Percentiles rank a stretch among this genome's conserved stretches.
These are phyloP conservation scores for Emydocephalus ijimae DNA, from an alignment of 2,113 vertebrate genomes.

Conservation along the genomic window DNA sequence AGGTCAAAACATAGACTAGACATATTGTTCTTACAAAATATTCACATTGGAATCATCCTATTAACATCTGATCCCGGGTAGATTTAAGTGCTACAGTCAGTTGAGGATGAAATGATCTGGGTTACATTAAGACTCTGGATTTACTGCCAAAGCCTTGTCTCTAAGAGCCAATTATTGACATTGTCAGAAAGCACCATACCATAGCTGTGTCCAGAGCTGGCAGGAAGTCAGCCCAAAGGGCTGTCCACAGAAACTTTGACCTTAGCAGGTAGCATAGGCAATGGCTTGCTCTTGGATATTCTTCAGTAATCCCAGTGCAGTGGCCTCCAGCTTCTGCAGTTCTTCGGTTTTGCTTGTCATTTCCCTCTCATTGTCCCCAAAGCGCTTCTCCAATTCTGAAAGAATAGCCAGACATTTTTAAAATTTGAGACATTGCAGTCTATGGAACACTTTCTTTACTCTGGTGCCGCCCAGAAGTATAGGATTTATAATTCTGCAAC, in stretches of 20 bases:
- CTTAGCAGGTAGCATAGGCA: constrained; percentile 71
- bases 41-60: not conserved
- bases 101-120: not conserved
- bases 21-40: not conserved
- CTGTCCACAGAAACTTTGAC: not conserved
- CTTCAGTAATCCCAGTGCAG: constrained; percentile 64
- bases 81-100: not conserved
- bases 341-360: constrained; percentile 70
- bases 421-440: not conserved
- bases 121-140: not conserved
- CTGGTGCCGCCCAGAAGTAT: not conserved
- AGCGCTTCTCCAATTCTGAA: constrained; percentile 74
- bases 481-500: not conserved
- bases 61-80: not conserved
- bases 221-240: not conserved
- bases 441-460: not conserved
- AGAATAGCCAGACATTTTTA: not conserved
- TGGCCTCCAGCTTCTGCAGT: constrained; percentile 69
- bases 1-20: not conserved
- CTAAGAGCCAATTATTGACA: not conserved
- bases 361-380: constrained; percentile 70
- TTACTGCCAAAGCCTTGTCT: not conserved
- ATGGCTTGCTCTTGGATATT: constrained; percentile 64
- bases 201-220: not conserved
- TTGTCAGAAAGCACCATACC: not conserved